Conservation (phyloP, 1,140 invertebrate genomes). For the Pseudomyrmex pallidus region DNA sequence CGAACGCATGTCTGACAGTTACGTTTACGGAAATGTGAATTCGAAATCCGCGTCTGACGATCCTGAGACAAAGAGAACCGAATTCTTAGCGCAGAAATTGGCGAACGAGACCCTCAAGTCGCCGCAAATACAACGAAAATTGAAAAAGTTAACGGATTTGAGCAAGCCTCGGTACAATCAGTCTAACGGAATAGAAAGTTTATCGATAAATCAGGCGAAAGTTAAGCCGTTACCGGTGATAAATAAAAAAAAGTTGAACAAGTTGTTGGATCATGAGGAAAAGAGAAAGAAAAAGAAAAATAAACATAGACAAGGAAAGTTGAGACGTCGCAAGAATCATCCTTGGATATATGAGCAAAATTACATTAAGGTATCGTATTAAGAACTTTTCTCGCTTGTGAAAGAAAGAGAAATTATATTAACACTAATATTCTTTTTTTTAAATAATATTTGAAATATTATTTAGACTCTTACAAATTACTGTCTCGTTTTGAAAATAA, state of each 20-base stretch:
- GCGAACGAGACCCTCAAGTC: conserved; percentile 71
- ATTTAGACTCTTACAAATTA: too few relatives aligned
- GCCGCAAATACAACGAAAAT: conserved; percentile 69
- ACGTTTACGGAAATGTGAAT: not conserved
- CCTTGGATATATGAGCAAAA: conserved; percentile 22
- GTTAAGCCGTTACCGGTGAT: not conserved
- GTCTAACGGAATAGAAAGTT: conserved; percentile 2
- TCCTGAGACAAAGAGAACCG: not conserved
- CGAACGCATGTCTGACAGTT: not conserved
- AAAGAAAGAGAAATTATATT: too few relatives aligned
- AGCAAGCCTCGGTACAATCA: not conserved
- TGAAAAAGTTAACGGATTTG: conserved; percentile 67
- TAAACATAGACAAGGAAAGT: conserved; percentile 40
- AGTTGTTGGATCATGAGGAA: conserved; percentile 9
- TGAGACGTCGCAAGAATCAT: conserved; percentile 5
- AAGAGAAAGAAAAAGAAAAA: conserved; percentile 54
- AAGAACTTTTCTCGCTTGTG: conserved; percentile 28
- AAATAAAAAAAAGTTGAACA: not conserved
- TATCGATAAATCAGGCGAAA: not conserved
- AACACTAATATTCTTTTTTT: not conserved
- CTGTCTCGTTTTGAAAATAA: too few relatives aligned
- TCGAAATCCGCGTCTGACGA: not conserved
- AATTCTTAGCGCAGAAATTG: conserved; percentile 69
- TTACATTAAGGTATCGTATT: conserved; percentile 63
- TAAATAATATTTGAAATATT: not conserved